Evolutionary conservation across 2,797 vertebrate genomes (phyloP).

Genomic region (Numenius phaeopus): DNA sequence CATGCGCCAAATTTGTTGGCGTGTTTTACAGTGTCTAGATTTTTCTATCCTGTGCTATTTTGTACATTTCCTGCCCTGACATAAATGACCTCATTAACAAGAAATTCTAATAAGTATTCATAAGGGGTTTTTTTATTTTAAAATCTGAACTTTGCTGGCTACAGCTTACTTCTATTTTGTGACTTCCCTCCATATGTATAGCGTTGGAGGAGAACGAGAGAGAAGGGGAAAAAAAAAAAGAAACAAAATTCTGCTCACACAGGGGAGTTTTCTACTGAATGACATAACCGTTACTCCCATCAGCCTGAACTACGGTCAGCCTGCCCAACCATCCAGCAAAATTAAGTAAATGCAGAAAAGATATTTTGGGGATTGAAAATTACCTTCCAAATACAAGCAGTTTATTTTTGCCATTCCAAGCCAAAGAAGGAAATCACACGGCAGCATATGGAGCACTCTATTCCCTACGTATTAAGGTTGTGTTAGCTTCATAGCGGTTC

Average conservation of each 20-base stretch:
- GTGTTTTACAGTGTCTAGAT: slow-evolving; percentile 33
- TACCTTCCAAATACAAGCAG: slow-evolving; percentile 10
- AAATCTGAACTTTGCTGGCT: slow-evolving; percentile 11
- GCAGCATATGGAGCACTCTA: not conserved
- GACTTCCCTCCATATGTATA: not conserved
- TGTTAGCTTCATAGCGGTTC: slow-evolving; percentile 9
- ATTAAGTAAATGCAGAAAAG: slow-evolving; percentile 4
- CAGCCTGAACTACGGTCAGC: not conserved
- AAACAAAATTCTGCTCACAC: not conserved
- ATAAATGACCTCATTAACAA: slow-evolving; percentile 66
- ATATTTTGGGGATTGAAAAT: slow-evolving; percentile 35
- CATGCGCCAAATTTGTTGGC: slow-evolving; percentile 24
- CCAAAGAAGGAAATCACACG: slow-evolving; percentile 38
- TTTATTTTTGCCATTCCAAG: slow-evolving; percentile 39
- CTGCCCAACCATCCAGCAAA: not conserved
- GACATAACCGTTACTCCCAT: not conserved
- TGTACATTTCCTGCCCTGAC: slow-evolving; percentile 57
- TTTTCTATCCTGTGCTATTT: slow-evolving; percentile 38
- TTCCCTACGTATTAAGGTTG: not conserved
- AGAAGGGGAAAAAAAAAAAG: not conserved
- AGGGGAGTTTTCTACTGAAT: slow-evolving; percentile 42
- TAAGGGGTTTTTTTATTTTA: not conserved
- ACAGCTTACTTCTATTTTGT: slow-evolving; percentile 14
- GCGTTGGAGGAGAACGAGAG: not conserved
- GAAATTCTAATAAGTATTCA: slow-evolving; percentile 46